A percentile compares a stretch with the other conserved stretches of the same genome.
Evolutionary conservation across 53 echinoderm and acorn worm genomes (phyloP).

Genomic region (Hippasteria phrygiana): DNA sequence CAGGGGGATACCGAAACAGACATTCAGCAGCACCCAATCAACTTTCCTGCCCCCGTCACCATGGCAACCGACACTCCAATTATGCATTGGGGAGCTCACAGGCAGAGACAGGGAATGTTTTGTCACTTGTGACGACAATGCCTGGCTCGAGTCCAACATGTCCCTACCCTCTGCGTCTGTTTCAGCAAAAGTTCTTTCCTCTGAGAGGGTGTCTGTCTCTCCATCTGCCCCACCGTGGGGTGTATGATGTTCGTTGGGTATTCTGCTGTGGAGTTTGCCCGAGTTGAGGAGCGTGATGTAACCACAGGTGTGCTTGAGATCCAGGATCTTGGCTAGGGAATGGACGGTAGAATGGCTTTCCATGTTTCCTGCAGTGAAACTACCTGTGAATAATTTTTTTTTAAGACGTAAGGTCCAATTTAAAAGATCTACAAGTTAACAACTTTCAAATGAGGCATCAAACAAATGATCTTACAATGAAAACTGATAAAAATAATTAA

Average conservation of each 20-base stretch:
- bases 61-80: constrained; percentile 13
- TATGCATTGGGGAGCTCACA: constrained; percentile 45
- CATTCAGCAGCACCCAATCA: constrained; percentile 86
- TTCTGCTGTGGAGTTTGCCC: constrained; percentile 61
- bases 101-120: constrained; percentile 61
- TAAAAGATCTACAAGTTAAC: not conserved
- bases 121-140: not conserved
- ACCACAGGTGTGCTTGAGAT: constrained; percentile 91
- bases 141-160: constrained; percentile 6
- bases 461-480: no score
- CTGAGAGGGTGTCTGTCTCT: not conserved
- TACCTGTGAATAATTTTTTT: constrained; percentile 63
- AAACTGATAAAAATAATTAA: no score
- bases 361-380: constrained; percentile 73
- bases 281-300: constrained; percentile 92
- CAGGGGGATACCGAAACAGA: constrained; percentile 95
- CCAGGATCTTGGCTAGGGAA: constrained; percentile 74
- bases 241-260: not conserved
- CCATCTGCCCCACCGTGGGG: not conserved
- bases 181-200: not conserved
- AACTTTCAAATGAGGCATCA: not conserved
- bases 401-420: not conserved
- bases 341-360: constrained; percentile 80
- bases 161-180: constrained; percentile 1
- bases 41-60: constrained; percentile 44